These are phyloP conservation scores for Theocolax elegans DNA, from an alignment of 1,140 invertebrate species.

Conservation along the genomic window DNA sequence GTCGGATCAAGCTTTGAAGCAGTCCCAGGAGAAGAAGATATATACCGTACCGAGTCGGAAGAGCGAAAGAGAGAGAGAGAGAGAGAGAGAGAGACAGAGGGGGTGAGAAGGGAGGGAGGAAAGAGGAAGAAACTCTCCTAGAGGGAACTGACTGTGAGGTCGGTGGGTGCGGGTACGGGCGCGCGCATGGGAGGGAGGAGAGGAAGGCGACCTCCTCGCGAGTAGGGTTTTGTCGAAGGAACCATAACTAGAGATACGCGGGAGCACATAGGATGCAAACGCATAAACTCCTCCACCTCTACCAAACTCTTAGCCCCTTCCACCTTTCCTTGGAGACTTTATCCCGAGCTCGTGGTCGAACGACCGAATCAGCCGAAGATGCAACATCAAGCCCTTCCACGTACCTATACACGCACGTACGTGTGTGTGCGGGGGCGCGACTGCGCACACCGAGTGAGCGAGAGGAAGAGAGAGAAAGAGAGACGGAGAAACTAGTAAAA, in stretches of 20 bases:
- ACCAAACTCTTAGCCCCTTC: constrained; percentile 7
- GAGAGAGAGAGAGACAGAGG: not conserved
- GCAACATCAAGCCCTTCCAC: constrained; percentile 47
- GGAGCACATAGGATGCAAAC: constrained; percentile 64
- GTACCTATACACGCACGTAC: constrained; percentile 7
- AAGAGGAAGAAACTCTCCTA: constrained; percentile 8
- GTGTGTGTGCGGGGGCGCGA: not conserved
- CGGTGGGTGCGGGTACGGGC: not conserved
- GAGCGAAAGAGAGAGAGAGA: not conserved
- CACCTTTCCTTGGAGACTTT: constrained; percentile 51
- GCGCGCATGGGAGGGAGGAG: not conserved
- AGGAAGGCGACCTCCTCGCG: constrained; percentile 37
- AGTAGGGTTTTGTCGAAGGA: constrained; percentile 55
- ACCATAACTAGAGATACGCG: constrained; percentile 64
- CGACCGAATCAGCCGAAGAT: constrained; percentile 47
- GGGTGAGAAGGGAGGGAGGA: not conserved
- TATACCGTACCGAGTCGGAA: not conserved
- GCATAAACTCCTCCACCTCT: constrained; percentile 62
- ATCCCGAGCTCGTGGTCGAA: constrained; percentile 37
- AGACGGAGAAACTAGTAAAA: constrained; percentile 36
- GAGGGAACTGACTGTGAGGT: too few species aligned
- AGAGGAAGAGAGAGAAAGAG: not conserved
- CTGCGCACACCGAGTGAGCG: not conserved
- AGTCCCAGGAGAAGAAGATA: constrained; percentile 33
- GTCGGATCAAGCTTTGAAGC: constrained; percentile 32